Evolutionary conservation across 2,797 vertebrate species (phyloP).

Genomic region (Tarsius wallacei): DNA sequence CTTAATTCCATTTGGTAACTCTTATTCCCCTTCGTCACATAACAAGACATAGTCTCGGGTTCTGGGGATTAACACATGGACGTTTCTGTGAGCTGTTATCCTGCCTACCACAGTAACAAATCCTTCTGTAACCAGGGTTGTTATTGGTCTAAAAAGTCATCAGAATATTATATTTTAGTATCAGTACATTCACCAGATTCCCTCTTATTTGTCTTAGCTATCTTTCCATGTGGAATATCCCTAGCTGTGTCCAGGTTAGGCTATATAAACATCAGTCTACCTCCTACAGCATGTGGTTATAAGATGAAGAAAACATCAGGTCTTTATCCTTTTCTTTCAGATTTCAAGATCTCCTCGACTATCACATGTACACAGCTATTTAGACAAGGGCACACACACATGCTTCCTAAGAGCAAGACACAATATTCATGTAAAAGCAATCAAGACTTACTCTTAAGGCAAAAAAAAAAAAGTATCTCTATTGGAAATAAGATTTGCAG

Average conservation of each 20-base stretch:
- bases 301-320: not conserved
- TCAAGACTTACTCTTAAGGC: not conserved
- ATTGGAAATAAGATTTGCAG: conserved; percentile 5
- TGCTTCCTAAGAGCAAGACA: not conserved
- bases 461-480: conserved; percentile 19
- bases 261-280: not conserved
- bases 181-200: not conserved
- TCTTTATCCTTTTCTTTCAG: not conserved
- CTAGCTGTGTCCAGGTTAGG: not conserved
- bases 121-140: not conserved
- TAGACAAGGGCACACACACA: not conserved
- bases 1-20: not conserved
- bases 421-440: not conserved
- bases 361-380: not conserved
- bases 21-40: not conserved
- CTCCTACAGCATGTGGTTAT: not conserved
- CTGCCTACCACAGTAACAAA: not conserved
- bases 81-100: not conserved
- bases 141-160: not conserved
- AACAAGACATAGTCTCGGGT: not conserved
- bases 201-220: not conserved
- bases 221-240: not conserved
- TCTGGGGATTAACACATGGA: not conserved
- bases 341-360: not conserved
- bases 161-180: not conserved